Percentiles rank a stretch among this genome's conserved stretches.
phyloP scores from a whole-genome alignment of 2,797 vertebrate species.

The Brotula barbata region DNA sequence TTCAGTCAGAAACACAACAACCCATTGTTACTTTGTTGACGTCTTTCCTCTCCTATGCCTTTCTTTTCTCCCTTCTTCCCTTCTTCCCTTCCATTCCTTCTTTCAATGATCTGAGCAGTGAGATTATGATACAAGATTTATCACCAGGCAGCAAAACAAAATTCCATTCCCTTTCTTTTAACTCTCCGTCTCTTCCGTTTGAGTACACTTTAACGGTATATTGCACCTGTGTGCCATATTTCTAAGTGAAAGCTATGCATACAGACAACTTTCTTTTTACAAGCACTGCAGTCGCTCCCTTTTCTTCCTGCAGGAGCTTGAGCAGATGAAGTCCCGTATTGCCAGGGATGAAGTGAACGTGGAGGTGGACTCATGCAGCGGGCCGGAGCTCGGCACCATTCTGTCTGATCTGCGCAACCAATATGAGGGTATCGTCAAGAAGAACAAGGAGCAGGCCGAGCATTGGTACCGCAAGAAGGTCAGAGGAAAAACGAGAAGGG shows the following conservation, averaged over 20 bases:
- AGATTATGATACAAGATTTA: too few relatives aligned
- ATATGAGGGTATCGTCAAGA: slow-evolving; percentile 83
- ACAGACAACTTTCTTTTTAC: neutral
- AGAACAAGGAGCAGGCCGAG: slow-evolving; percentile 83
- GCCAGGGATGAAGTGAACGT: slow-evolving; percentile 82
- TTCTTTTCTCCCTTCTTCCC: too few relatives aligned
- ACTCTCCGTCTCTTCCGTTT: neutral
- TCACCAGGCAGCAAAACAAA: too few relatives aligned
- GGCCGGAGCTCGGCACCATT: slow-evolving; percentile 79
- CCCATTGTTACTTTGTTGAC: too few relatives aligned
- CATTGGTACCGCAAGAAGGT: slow-evolving; percentile 84
- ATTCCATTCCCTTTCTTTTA: too few relatives aligned
- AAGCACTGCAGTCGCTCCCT: neutral
- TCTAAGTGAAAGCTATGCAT: too few relatives aligned
- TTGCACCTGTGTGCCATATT: too few relatives aligned
- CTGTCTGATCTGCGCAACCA: slow-evolving; percentile 79
- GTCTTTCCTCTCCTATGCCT: too few relatives aligned
- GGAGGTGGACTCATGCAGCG: slow-evolving; percentile 79
- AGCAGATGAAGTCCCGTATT: slow-evolving; percentile 76
- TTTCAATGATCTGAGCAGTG: too few relatives aligned
- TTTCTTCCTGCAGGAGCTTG: slow-evolving; percentile 73
- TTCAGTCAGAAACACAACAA: too few relatives aligned
- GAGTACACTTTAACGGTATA: neutral
- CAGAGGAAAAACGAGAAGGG: slow-evolving; percentile 17
- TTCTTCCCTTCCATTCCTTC: too few relatives aligned